Evolutionary conservation across 1,140 invertebrate species (phyloP).

Genomic region (Musca domestica): DNA sequence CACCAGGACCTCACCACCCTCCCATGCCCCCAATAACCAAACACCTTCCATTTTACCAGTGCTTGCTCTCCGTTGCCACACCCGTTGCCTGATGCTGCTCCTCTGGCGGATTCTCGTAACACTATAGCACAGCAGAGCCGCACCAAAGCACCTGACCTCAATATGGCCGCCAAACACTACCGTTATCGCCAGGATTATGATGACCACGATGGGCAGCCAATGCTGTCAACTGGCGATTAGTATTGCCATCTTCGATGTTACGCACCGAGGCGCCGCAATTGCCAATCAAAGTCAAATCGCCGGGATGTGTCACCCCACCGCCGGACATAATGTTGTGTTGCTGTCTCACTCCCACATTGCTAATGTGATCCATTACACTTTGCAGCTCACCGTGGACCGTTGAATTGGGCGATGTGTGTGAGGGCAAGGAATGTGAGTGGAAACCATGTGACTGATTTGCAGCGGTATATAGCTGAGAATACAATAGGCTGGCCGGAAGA

Average conservation of each 20-base stretch:
- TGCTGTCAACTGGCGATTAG: conserved; percentile 54
- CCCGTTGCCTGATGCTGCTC: conserved; percentile 30
- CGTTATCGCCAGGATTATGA: conserved; percentile 64
- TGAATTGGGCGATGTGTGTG: conserved; percentile 60
- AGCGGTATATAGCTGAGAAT: conserved; percentile 77
- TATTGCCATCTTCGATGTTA: conserved; percentile 59
- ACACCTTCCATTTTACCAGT: conserved; percentile 30
- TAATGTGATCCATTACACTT: conserved; percentile 70
- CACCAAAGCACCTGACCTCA: conserved; percentile 55
- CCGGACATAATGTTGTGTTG: conserved; percentile 59
- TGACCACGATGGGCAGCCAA: conserved; percentile 62
- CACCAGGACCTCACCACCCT: background rate
- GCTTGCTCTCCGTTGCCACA: conserved; percentile 30
- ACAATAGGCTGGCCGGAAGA: conserved; percentile 73
- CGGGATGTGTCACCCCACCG: conserved; percentile 51
- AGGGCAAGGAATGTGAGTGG: conserved; percentile 65
- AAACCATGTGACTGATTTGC: conserved; percentile 76
- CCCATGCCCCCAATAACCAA: background rate
- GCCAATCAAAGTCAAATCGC: conserved; percentile 60
- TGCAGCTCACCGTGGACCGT: conserved; percentile 65
- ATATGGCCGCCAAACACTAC: conserved; percentile 66
- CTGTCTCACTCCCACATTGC: conserved; percentile 57
- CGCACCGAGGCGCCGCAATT: conserved; percentile 64
- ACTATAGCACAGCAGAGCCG: conserved; percentile 53
- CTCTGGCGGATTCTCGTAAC: conserved; percentile 35